Evolutionary conservation across 2,797 vertebrate genomes (phyloP).

Genomic region (Pampus argenteus): DNA sequence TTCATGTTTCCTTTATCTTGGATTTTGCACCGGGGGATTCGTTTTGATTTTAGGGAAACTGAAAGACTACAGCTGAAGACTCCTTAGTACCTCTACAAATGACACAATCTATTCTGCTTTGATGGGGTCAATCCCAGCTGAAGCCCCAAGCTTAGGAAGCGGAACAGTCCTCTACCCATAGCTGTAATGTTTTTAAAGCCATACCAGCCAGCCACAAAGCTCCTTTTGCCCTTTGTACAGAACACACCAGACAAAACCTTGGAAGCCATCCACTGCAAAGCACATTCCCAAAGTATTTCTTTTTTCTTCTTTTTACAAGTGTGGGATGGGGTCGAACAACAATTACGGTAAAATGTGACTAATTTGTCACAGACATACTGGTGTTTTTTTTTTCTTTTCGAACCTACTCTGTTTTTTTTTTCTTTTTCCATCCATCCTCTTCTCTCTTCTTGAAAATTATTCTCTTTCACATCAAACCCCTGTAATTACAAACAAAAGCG

Average conservation of each 20-base stretch:
- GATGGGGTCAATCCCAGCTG: conserved; percentile 77
- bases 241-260: conserved; percentile 84
- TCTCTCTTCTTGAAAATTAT: conserved; percentile 75
- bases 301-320: conserved; percentile 81
- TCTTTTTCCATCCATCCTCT: conserved; percentile 77
- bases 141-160: conserved; percentile 78
- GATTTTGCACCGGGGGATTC: conserved; percentile 71
- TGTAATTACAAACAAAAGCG: conserved; percentile 89
- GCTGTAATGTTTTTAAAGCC: conserved; percentile 80
- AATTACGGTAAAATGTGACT: conserved; percentile 90
- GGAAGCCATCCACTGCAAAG: conserved; percentile 82
- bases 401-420: conserved; percentile 66
- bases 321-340: conserved; percentile 85
- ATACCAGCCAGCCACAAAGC: conserved; percentile 80
- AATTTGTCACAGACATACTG: conserved; percentile 87
- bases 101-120: conserved; percentile 73
- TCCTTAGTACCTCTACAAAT: conserved; percentile 76
- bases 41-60: conserved; percentile 69
- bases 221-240: conserved; percentile 80
- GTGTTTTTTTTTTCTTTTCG: conserved; percentile 79
- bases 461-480: conserved; percentile 83
- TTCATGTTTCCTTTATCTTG: conserved; percentile 71
- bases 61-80: conserved; percentile 65
- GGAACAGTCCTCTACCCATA: conserved; percentile 74
- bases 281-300: conserved; percentile 82